These are phyloP conservation scores for Sebastolobus alascanus DNA, from an alignment of 2,797 vertebrate species.

Conservation along the genomic window DNA sequence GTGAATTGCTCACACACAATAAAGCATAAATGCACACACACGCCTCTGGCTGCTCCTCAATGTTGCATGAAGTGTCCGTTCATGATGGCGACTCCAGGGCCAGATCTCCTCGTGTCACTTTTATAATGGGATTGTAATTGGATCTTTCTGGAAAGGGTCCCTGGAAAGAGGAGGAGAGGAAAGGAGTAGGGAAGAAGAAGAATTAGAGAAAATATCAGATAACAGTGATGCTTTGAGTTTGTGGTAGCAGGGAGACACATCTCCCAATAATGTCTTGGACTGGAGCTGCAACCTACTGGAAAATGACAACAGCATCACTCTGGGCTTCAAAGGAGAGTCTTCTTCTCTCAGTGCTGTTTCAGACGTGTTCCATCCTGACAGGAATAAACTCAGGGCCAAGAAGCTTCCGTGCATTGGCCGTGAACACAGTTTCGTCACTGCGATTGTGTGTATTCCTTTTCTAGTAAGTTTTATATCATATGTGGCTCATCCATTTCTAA, in stretches of 20 bases:
- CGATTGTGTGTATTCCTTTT: not conserved
- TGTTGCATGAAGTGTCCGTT: constrained; percentile 38
- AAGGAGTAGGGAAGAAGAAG: not conserved
- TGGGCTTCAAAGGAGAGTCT: not conserved
- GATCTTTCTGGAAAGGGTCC: constrained; percentile 46
- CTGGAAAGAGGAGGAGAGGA: constrained; percentile 11
- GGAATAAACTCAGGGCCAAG: not conserved
- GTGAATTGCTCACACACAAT: constrained; percentile 16
- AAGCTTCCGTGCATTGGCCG: not conserved
- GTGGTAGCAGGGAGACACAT: not conserved
- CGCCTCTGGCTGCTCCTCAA: constrained; percentile 27
- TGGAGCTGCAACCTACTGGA: not conserved
- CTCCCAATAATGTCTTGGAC: not conserved
- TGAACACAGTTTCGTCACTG: not conserved
- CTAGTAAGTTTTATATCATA: not conserved
- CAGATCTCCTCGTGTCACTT: constrained; percentile 46
- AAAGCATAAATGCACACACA: constrained; percentile 32
- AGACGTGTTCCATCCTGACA: constrained; percentile 4
- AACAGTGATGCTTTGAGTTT: constrained; percentile 12
- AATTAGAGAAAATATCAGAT: not conserved
- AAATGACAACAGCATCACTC: not conserved
- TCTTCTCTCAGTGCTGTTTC: not conserved
- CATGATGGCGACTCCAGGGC: constrained; percentile 34
- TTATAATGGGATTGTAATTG: constrained; percentile 60
- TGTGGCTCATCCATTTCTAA: constrained; percentile 23